Conservation (phyloP, 2,113 vertebrate genomes). For the Chloebia gouldiae region DNA sequence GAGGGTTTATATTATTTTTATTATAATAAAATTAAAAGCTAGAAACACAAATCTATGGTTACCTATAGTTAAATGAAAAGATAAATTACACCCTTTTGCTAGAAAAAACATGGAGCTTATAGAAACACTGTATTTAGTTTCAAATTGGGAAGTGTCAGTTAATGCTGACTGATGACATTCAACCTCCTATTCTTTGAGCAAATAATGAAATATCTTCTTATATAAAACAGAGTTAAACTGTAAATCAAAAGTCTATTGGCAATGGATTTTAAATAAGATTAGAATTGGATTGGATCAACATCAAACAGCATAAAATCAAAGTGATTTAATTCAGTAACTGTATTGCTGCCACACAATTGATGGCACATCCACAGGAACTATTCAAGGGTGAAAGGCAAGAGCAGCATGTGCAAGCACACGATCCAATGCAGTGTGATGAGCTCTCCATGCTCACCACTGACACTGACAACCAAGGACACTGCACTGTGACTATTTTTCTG, state of each 20-base stretch:
- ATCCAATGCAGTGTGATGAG: background rate
- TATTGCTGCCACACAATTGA: background rate
- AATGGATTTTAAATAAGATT: background rate
- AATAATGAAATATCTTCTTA: background rate
- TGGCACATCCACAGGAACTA: background rate
- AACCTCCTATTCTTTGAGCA: background rate
- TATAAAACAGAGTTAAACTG: background rate
- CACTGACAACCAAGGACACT: background rate
- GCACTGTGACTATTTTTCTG: background rate
- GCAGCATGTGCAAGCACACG: rapidly evolving
- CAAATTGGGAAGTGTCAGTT: background rate
- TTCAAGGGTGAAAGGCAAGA: background rate
- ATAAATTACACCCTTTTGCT: background rate
- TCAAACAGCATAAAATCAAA: background rate
- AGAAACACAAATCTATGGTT: background rate
- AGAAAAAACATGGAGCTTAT: background rate
- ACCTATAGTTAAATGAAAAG: background rate
- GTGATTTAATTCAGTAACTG: background rate
- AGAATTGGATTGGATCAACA: background rate
- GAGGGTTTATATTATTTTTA: background rate
- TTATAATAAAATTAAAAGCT: background rate
- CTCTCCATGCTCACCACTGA: background rate
- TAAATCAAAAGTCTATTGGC: background rate
- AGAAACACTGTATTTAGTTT: background rate
- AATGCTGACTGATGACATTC: background rate